These are phyloP conservation scores for Caenorhabditis sinica DNA, from an alignment of 2,888 invertebrate species.

Conservation along the genomic window DNA sequence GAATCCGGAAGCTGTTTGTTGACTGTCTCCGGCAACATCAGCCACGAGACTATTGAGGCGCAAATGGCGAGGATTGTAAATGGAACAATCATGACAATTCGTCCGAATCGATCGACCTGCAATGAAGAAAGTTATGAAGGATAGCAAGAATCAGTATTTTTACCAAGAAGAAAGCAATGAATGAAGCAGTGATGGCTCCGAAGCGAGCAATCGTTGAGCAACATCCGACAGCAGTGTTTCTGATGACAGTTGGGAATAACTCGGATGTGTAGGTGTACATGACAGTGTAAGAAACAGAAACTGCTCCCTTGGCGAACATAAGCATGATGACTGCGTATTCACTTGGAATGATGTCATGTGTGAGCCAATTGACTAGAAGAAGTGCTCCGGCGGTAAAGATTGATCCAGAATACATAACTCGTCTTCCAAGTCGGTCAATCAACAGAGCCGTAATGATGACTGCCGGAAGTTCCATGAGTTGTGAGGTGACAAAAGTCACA, in stretches of 20 bases:
- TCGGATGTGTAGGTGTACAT: slow-evolving; percentile 93
- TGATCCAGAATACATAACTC: slow-evolving; percentile 68
- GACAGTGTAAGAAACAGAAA: slow-evolving; percentile 91
- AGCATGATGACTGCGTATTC: slow-evolving; percentile 85
- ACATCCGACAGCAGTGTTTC: slow-evolving; percentile 92
- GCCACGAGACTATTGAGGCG: slow-evolving; percentile 75
- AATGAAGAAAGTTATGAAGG: slow-evolving; percentile 16
- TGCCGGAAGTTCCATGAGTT: slow-evolving; percentile 84
- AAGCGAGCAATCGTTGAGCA: slow-evolving; percentile 92
- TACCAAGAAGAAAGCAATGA: slow-evolving; percentile 87
- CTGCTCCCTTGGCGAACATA: slow-evolving; percentile 90
- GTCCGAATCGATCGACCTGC: slow-evolving; percentile 78
- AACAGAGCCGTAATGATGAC: slow-evolving; percentile 81
- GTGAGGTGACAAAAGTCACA: slow-evolving; percentile 89
- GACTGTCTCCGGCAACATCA: slow-evolving; percentile 82
- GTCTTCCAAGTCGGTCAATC: slow-evolving; percentile 77
- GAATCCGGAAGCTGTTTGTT: slow-evolving; percentile 80
- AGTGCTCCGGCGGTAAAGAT: slow-evolving; percentile 69
- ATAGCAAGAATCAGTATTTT: neutral
- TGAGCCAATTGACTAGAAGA: slow-evolving; percentile 69
- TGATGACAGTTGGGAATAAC: slow-evolving; percentile 91
- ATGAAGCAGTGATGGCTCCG: slow-evolving; percentile 92
- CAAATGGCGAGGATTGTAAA: slow-evolving; percentile 77
- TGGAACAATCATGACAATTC: slow-evolving; percentile 79
- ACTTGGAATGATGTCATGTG: slow-evolving; percentile 57